Conservation (phyloP, 2,888 invertebrate genomes). For the Clivina fossor region DNA sequence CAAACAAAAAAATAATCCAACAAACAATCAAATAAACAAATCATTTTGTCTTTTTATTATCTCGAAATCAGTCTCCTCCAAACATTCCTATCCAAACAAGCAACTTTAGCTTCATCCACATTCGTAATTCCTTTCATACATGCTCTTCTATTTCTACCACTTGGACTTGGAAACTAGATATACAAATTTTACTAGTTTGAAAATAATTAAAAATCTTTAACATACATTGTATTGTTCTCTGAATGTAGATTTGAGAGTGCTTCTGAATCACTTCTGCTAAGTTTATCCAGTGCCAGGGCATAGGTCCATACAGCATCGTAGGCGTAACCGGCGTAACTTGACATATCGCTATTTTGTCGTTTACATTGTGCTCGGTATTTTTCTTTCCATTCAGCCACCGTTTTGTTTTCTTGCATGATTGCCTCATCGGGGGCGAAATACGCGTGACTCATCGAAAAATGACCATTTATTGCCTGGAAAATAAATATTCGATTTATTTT, state of each 20-base stretch:
- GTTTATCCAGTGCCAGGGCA: conserved; percentile 67
- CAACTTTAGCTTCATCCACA: too few relatives aligned
- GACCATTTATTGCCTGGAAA: conserved; percentile 67
- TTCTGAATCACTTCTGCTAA: conserved; percentile 63
- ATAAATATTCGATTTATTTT: too few relatives aligned
- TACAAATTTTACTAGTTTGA: too few relatives aligned
- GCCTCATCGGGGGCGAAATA: conserved; percentile 64
- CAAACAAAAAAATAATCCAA: too few relatives aligned
- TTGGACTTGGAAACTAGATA: too few relatives aligned
- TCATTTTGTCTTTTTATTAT: too few relatives aligned
- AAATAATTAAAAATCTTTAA: too few relatives aligned
- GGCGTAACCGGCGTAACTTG: conserved; percentile 72
- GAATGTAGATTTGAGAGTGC: conserved; percentile 60
- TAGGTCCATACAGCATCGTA: conserved; percentile 85
- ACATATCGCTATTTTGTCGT: conserved; percentile 43
- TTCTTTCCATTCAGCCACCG: conserved; percentile 64
- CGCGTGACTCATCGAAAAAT: conserved; percentile 69
- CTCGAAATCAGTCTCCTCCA: too few relatives aligned
- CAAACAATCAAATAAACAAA: too few relatives aligned
- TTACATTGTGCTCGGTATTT: conserved; percentile 48
- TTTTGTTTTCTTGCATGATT: conserved; percentile 65
- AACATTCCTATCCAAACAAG: too few relatives aligned
- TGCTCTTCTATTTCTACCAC: too few relatives aligned
- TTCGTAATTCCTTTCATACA: too few relatives aligned
- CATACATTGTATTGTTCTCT: conserved; percentile 56